Evolutionary conservation across 64 coral and sea anemone species (phyloP).

Genomic region (Dendronephthya gigantea): DNA sequence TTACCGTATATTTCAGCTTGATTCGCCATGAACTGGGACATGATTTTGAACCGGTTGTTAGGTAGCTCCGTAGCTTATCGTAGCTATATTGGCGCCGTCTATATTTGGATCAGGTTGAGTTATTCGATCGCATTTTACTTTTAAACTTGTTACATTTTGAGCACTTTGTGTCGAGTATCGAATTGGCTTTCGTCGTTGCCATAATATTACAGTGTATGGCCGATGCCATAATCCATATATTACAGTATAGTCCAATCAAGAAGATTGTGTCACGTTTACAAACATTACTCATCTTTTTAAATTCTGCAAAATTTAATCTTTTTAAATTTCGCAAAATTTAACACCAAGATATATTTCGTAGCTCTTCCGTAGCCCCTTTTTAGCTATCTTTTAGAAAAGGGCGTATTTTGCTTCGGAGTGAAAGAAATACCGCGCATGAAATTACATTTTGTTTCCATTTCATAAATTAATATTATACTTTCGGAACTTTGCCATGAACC

Average conservation of each 20-base stretch:
- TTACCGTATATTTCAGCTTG: not conserved
- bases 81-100: not conserved
- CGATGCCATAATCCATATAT: too few relatives aligned
- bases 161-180: not conserved
- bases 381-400: too few relatives aligned
- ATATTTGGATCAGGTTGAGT: not conserved
- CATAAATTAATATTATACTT: not conserved
- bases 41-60: not conserved
- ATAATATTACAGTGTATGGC: too few relatives aligned
- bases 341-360: too few relatives aligned
- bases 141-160: not conserved
- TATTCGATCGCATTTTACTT: not conserved
- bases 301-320: too few relatives aligned
- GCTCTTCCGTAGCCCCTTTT: too few relatives aligned
- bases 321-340: too few relatives aligned
- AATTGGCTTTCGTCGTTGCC: not conserved
- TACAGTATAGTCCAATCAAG: too few relatives aligned
- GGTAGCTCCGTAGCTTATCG: not conserved
- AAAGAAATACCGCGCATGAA: not conserved
- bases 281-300: too few relatives aligned
- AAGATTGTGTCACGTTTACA: too few relatives aligned
- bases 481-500: not conserved
- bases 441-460: not conserved
- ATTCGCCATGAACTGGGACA: not conserved
- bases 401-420: too few relatives aligned